Base-by-base conservation (phyloP, 53 echinoderm and acorn worm genomes). In the Echinometra lucunter region DNA sequence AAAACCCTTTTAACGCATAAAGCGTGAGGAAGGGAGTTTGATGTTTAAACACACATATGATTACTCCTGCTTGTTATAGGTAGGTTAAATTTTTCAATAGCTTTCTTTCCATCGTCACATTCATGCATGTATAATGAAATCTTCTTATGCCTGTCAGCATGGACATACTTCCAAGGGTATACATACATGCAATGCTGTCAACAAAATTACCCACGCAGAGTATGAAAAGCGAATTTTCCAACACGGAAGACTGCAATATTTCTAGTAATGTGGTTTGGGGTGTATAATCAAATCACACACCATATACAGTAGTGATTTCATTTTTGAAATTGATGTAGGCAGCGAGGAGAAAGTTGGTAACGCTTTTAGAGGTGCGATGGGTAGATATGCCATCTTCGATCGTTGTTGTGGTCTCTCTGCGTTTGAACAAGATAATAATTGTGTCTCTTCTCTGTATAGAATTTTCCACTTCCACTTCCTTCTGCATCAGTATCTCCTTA, bases 271-370 rank as follows among this genome's bases (percentile, higher is more conserved):
- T 85, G 85, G 85, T 85, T 85, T 85, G 27, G 23, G 85, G 9
- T 18, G n/a, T 12, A 53, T 85, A 85, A 85, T 53, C 85, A 49
- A 85, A 85, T 85, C 85, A 47, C 9, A 44, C 28, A 28, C 1
- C 47, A 85, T 47, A 85, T 85, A 85, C 13, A 47, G 85, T 85
- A 85, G n/a, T 85, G 85, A 85, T 85, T 85, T 85, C 85, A 85
- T 85, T 85, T 49, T 19, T n/a, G 85, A 27, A 49, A 85, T 85
- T 85, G 85, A 85, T 45, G 47, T 85, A 85, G 85, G 12, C 28
- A 85, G 85, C 30, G n/a, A 13, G 28, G 49, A 13, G 47, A 30
- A 6, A 78, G 42, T 19, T 78, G 78, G 38, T 40, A 38, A 35
- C 2, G 78, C 78, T 78, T 40, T 72, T 72, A 72, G 12, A 34